Percentiles rank a stretch among this genome's conserved stretches.
Conservation (phyloP, 2,888 invertebrate species). For the Epirrita christyi region DNA sequence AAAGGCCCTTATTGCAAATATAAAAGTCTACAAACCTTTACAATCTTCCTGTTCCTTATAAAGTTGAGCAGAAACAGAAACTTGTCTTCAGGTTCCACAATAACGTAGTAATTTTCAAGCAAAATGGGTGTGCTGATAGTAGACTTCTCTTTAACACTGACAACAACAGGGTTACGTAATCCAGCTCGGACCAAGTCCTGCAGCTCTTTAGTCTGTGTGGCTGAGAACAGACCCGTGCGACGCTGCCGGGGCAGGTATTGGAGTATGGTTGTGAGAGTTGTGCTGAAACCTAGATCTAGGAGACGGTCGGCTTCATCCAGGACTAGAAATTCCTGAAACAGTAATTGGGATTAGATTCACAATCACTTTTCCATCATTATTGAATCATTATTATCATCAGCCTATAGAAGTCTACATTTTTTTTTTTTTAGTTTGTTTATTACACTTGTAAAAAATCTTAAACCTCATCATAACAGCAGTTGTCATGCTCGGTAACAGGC, state of each 20-base stretch:
- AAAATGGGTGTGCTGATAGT: slow-evolving; percentile 88
- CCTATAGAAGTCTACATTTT: too few species aligned
- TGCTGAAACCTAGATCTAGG: slow-evolving; percentile 95
- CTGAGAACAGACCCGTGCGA: slow-evolving; percentile 98
- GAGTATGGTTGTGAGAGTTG: slow-evolving; percentile 93
- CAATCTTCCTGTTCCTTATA: slow-evolving; percentile 83
- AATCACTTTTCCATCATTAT: too few species aligned
- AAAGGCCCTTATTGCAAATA: too few species aligned
- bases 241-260: slow-evolving; percentile 96
- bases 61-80: slow-evolving; percentile 92
- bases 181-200: slow-evolving; percentile 97
- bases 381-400: too few species aligned
- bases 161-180: slow-evolving; percentile 95
- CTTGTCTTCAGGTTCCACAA: slow-evolving; percentile 92
- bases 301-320: slow-evolving; percentile 98
- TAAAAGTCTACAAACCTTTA: slow-evolving; percentile 46
- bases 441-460: too few species aligned
- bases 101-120: slow-evolving; percentile 92
- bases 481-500: too few species aligned
- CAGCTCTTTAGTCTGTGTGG: slow-evolving; percentile 98
- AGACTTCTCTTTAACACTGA: slow-evolving; percentile 95
- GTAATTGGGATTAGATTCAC: neutral
- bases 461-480: too few species aligned
- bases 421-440: too few species aligned
- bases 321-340: slow-evolving; percentile 92